Conservation (phyloP, 2,888 invertebrate species). For the Rhagonycha lutea region DNA sequence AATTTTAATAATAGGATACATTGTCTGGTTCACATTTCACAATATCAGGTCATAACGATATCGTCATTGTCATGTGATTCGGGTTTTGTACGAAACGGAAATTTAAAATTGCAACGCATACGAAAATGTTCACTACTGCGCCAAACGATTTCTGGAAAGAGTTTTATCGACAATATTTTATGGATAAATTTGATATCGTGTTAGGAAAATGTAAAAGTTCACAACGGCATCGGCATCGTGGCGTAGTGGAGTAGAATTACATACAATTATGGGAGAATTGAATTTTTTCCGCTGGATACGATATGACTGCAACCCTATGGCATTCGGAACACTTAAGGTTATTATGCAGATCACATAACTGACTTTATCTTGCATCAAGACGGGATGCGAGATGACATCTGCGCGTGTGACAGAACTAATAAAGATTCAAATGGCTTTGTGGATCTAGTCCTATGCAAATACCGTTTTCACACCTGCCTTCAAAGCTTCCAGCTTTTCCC, state of each 20-base stretch:
- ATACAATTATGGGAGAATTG: not conserved
- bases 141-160: not conserved
- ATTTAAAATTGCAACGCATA: not conserved
- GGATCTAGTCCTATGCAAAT: slow-evolving; percentile 22
- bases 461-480: slow-evolving; percentile 20
- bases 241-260: not conserved
- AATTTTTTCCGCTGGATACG: not conserved
- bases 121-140: not conserved
- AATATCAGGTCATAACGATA: not conserved
- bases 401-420: slow-evolving; percentile 21
- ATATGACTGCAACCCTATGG: not conserved
- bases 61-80: not conserved
- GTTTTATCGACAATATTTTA: not conserved
- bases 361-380: slow-evolving; percentile 19
- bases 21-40: not conserved
- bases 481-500: slow-evolving; percentile 4
- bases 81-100: not conserved
- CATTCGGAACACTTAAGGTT: slow-evolving; percentile 7
- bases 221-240: not conserved
- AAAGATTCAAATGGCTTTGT: slow-evolving; percentile 16
- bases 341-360: slow-evolving; percentile 16
- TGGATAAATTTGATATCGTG: not conserved
- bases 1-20: not conserved
- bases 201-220: not conserved
- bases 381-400: slow-evolving; percentile 14